Evolutionary conservation across 2,888 invertebrate species (phyloP), one percentile per base, ranked within the genome.

Genomic region (Lepeophtheirus nordmannii): DNA sequence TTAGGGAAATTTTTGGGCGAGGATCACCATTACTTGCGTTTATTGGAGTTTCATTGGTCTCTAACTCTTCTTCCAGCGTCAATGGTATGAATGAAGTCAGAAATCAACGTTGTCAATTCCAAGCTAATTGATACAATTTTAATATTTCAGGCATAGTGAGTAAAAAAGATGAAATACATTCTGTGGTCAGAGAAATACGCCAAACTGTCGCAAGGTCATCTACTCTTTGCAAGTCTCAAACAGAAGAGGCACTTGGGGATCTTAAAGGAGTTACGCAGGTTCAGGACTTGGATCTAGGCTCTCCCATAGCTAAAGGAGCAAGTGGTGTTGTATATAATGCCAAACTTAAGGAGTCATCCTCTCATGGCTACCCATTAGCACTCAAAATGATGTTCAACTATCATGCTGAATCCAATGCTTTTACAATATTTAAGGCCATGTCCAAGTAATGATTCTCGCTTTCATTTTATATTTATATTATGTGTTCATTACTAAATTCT

Each of bases 301-400:
- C 82, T 46, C 79, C 82, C 1, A 83, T 89, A 70, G 86, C 84
- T 9, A 86, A 88, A 75, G 89, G 89, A 17, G 85, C 86, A 73
- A 85, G 85, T 70, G 88, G 86, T 37, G 87, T 85, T 38, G 87
- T 89, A 1, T 87, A 88, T 74, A 81, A 83, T 5, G 85, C 85
- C 1, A 79, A 79, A 67, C 1, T 53, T 14, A 57, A n/a, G 9
- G 12, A 37, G 37, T n/a, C n/a, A n/a, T 22, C 12, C n/a, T 61
- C n/a, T n/a, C 11, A 2, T 3, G 2, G 22, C 17, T n/a, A 41
- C 23, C 63, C 63, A 12, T 74, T 89, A 69, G 90, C 90, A 9
- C 77, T 91, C 20, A 91, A 91, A 78, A 86, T 91, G 84, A 86
- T 91, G 86, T 91, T 89, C 72, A 91, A 91, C 75, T 91, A 89